These are phyloP conservation scores for Luffia ferchaultella DNA, from an alignment of 2,888 invertebrate species.

Conservation along the genomic window DNA sequence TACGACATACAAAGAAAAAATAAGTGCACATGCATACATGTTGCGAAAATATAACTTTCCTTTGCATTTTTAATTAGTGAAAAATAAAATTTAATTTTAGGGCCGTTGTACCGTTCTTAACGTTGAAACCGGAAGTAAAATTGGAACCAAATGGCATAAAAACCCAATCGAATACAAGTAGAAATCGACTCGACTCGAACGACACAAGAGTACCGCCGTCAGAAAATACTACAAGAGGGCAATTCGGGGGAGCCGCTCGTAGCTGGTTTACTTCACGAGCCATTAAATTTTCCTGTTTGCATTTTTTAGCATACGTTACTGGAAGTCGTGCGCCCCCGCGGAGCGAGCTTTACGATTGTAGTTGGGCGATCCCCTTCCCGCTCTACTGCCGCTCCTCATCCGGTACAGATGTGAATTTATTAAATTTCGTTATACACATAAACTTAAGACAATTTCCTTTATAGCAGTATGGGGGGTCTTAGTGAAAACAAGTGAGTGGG, in stretches of 20 bases:
- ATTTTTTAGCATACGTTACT: conserved; percentile 65
- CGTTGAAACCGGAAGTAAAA: no score
- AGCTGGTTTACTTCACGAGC: conserved; percentile 58
- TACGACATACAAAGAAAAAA: no score
- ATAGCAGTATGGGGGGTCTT: background rate
- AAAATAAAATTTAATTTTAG: no score
- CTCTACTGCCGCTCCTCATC: background rate
- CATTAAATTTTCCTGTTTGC: conserved; percentile 66
- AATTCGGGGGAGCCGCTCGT: conserved; percentile 45
- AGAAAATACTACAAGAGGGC: conserved; percentile 31
- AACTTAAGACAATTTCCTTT: background rate
- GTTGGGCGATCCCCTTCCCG: background rate
- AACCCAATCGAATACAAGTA: background rate
- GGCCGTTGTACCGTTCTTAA: no score
- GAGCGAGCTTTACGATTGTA: background rate
- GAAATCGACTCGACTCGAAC: background rate
- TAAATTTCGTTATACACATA: background rate
- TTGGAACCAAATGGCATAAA: no score
- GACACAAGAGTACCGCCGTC: conserved; percentile 1
- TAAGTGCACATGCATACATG: no score
- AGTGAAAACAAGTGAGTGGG: background rate
- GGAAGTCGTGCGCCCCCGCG: conserved; percentile 24
- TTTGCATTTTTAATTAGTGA: no score
- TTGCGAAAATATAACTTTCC: no score
- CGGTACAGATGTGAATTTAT: background rate